Evolutionary conservation across 1,140 invertebrate genomes (phyloP), one percentile per base, ranked within the genome.

Genomic region (Bombus breviceps): DNA sequence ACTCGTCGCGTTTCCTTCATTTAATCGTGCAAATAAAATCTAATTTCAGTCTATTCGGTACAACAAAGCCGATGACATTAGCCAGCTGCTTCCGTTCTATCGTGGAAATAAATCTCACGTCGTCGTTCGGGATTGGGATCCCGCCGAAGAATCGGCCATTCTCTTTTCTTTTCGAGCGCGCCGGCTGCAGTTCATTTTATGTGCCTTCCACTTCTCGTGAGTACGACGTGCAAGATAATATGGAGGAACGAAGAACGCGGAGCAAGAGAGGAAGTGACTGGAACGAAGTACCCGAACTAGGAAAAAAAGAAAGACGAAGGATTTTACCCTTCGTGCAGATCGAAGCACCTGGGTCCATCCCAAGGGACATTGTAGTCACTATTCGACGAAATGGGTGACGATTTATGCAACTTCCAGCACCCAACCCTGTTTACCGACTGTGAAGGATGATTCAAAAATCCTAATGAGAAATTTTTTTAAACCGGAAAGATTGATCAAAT

Each of bases 61-160:
- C 82, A 88, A 88, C 88, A 86, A 83, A 89, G 88, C 75, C 88
- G 72, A 84, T 68, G 85, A 85, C 81, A 89, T 89, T 89, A 89
- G 77, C 88, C 88, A 89, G 81, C 84, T 86, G 88, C 81, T 82
- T 84, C 88, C 81, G 84, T 83, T 83, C 80, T 76, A 72, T 77
- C 77, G 62, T 47, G 78, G 76, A 86, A 80, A 89, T 89, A 89
- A 87, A 90, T 90, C 88, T 88, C 81, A 66, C 75, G 80, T 43
- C 59, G 47, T 57, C 62, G 74, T 75, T 79, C 69, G 73, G 34
- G 22, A 68, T 68, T 25, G 18, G 9, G 69, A 72, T 57, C 80
- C 53, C 28, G 59, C 34, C 62, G 81, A 80, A 39, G 41, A 80
- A 80, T 80, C 72, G 84, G 66, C 62, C 47, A 47, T 66, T 25